Evolutionary conservation across 2,797 vertebrate genomes (phyloP), one percentile per base, ranked within the genome.

Genomic region (Alauda arvensis): DNA sequence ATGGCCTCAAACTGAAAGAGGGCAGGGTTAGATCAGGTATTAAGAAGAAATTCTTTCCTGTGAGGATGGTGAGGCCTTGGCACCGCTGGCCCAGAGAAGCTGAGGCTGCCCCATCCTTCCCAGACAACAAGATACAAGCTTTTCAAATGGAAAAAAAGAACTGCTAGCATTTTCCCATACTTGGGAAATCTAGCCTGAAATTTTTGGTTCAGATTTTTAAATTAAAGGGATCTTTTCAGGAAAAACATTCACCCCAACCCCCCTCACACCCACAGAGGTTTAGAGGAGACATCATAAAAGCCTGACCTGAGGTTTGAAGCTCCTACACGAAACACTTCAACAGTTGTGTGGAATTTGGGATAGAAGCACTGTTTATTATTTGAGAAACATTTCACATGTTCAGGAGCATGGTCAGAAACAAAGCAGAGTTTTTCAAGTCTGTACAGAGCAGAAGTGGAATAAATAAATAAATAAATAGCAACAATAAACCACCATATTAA

Each of bases 31-130:
- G 4, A n/a, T 66, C 2, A 24, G 39, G 28, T 24, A 15, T 43
- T 28, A 37, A 74, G 23, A 21, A 34, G 31, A 43, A 74, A 37
- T 59, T 51, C n/a, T 43, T 57, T 24, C 6, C 12, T 37, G 15
- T 37, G 28, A 83, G 37, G 26, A 49, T 23, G 43, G 28, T n/a
- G 79, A 62, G 33, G 24, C 19, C 10, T 39, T 46, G 33, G 42
- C 29, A 48, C 10, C 0, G 0, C 0, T 29, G 24, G 17, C 24
- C 9, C 40, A 40, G 24, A 75, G 40, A 33, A 40, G 29, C 6
- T 53, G 48, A 21, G 33, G 17, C 70, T 53, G 33, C 33, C 18
- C 12, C 48, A 76, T 33, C 33, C 29, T 45, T 34, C 53, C 62
- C 52, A 65, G 18, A 37, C 3, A 83, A 23, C 33, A 77, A 42